phyloP scores from a whole-genome alignment of 2,113 vertebrate genomes.

The Sinocyclocheilus rhinocerous region DNA sequence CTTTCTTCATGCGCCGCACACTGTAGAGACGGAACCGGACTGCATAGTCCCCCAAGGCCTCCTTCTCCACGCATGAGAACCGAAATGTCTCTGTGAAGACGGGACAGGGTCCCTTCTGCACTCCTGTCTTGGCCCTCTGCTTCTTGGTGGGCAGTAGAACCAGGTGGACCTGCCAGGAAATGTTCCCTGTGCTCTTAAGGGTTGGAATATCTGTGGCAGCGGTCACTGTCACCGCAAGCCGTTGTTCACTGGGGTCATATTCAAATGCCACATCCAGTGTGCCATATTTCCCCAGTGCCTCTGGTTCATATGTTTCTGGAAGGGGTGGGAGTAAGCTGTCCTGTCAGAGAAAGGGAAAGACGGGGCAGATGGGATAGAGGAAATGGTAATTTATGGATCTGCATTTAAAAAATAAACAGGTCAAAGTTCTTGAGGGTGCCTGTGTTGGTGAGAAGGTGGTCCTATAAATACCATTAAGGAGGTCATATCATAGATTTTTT shows the following conservation, averaged over 20 bases:
- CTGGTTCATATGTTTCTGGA: slow-evolving; percentile 90
- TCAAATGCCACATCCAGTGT: slow-evolving; percentile 97
- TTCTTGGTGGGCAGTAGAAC: slow-evolving; percentile 97
- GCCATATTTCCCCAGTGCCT: slow-evolving; percentile 93
- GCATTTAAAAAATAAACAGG: neutral
- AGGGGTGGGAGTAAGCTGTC: slow-evolving; percentile 86
- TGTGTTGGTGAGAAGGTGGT: slow-evolving; percentile 17
- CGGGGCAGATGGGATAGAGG: neutral
- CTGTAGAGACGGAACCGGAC: slow-evolving; percentile 96
- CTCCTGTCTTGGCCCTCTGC: slow-evolving; percentile 93
- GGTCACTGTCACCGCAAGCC: slow-evolving; percentile 94
- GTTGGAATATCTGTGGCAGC: slow-evolving; percentile 94
- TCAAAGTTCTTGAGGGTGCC: slow-evolving; percentile 22
- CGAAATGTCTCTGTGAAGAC: slow-evolving; percentile 96
- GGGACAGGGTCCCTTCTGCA: slow-evolving; percentile 92
- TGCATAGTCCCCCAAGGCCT: slow-evolving; percentile 92
- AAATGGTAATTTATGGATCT: neutral
- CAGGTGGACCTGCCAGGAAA: slow-evolving; percentile 96
- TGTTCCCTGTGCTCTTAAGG: slow-evolving; percentile 90
- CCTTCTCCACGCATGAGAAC: slow-evolving; percentile 91
- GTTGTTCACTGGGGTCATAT: slow-evolving; percentile 93
- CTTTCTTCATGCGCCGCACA: slow-evolving; percentile 91
- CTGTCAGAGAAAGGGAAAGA: slow-evolving; percentile 69
- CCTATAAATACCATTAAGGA: neutral
- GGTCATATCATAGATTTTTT: neutral